These are phyloP conservation scores for Ornithorhynchus anatinus DNA, from an alignment of 2,113 vertebrate genomes.

Conservation along the genomic window DNA sequence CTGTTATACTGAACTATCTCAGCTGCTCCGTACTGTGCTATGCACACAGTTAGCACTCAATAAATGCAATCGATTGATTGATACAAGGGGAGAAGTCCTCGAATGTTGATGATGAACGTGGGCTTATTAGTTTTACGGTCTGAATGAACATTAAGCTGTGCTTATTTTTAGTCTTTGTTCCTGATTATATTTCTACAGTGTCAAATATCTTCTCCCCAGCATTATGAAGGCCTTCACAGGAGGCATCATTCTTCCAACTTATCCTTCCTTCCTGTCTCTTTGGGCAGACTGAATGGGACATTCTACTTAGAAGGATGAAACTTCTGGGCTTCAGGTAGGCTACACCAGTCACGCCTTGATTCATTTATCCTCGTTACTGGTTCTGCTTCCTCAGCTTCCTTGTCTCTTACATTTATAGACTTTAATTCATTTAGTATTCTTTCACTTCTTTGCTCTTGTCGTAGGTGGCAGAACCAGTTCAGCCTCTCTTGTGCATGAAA, in stretches of 20 bases:
- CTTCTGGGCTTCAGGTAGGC: background rate
- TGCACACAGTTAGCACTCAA: too few species aligned
- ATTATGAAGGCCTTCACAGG: background rate
- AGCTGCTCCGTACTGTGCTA: too few species aligned
- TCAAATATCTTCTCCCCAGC: background rate
- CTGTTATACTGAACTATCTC: too few species aligned
- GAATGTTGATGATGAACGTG: too few species aligned
- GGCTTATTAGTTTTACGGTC: too few species aligned
- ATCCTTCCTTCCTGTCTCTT: background rate
- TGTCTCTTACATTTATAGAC: background rate
- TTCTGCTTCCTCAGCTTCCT: background rate
- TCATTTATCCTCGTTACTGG: background rate
- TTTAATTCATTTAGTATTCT: background rate
- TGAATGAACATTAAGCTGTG: too few species aligned
- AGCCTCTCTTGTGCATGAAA: too few species aligned
- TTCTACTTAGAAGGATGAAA: background rate
- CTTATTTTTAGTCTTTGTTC: background rate
- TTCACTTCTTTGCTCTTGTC: too few species aligned
- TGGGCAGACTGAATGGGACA: background rate
- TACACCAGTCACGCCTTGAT: background rate
- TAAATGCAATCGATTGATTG: too few species aligned
- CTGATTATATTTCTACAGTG: background rate
- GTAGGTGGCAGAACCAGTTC: too few species aligned
- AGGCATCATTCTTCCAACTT: background rate
- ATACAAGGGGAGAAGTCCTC: too few species aligned